Evolutionary conservation across 2,797 vertebrate genomes (phyloP).

Genomic region (Corythornis leucogaster): DNA sequence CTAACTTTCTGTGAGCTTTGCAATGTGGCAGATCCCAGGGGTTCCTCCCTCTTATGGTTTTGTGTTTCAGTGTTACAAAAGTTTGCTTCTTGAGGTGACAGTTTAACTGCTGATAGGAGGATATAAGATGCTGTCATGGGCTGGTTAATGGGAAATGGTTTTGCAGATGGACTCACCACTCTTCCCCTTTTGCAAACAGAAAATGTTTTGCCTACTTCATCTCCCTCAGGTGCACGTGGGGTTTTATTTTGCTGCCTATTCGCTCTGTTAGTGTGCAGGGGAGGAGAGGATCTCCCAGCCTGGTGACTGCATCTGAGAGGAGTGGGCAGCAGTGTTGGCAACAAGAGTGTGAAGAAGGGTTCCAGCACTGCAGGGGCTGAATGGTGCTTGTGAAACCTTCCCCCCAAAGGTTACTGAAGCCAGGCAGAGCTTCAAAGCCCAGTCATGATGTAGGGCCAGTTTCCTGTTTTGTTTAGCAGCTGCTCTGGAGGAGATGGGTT

Average conservation of each 20-base stretch:
- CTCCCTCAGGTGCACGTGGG: not conserved
- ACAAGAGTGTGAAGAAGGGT: not conserved
- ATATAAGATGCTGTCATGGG: not conserved
- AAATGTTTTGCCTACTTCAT: not conserved
- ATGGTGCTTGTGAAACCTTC: not conserved
- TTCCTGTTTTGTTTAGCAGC: slow-evolving; percentile 37
- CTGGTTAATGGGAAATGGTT: not conserved
- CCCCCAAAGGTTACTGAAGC: not conserved
- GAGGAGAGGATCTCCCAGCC: not conserved
- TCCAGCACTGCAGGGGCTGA: not conserved
- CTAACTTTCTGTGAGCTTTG: not conserved
- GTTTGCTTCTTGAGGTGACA: not conserved
- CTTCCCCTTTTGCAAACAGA: not conserved
- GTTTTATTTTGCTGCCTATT: not conserved
- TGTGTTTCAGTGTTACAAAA: not conserved
- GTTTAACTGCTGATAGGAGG: not conserved
- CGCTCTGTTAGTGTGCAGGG: not conserved
- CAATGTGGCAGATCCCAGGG: not conserved
- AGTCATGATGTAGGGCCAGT: fast-evolving
- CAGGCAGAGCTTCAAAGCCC: not conserved
- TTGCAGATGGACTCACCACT: not conserved
- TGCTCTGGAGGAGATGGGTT: not conserved
- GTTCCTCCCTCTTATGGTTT: not conserved
- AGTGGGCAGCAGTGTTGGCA: not conserved
- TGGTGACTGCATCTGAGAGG: not conserved